Percentiles rank a stretch among this genome's conserved stretches.
These are phyloP conservation scores for Orchesellides sinensis DNA, from an alignment of 2,888 invertebrate species.

Conservation along the genomic window DNA sequence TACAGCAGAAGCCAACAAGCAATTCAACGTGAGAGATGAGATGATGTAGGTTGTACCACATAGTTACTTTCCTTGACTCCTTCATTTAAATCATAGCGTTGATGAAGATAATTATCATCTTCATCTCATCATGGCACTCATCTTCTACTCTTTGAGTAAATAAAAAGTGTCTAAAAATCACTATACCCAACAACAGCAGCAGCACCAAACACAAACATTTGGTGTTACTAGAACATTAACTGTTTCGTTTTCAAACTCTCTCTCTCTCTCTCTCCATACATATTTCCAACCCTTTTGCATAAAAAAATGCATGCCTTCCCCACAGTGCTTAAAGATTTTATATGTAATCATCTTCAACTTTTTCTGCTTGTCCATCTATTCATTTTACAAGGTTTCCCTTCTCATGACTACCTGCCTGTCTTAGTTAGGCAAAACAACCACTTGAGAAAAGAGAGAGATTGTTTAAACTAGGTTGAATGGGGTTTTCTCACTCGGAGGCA, in stretches of 20 bases:
- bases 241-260: conserved; percentile 30
- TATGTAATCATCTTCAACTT: conserved; percentile 58
- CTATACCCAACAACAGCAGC: conserved; percentile 55
- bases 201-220: conserved; percentile 35
- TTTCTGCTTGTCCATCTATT: conserved; percentile 50
- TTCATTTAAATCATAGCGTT: conserved; percentile 63
- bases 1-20: conserved; percentile 62
- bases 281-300: conserved; percentile 25
- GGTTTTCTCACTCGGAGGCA: conserved; percentile 65
- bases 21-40: conserved; percentile 41
- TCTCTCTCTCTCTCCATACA: neutral
- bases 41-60: conserved; percentile 18
- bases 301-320: conserved; percentile 55
- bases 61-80: conserved; percentile 39
- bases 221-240: conserved; percentile 56
- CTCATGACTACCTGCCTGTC: too few species aligned
- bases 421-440: conserved; percentile 27
- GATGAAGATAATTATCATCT: conserved; percentile 61
- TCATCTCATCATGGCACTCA: conserved; percentile 65
- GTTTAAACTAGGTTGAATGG: conserved; percentile 47
- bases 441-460: too few species aligned
- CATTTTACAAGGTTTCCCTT: conserved; percentile 34
- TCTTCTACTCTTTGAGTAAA: conserved; percentile 54
- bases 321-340: conserved; percentile 42
- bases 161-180: conserved; percentile 65